phyloP scores from a whole-genome alignment of 2,113 vertebrate species.

The Elgaria multicarinata region DNA sequence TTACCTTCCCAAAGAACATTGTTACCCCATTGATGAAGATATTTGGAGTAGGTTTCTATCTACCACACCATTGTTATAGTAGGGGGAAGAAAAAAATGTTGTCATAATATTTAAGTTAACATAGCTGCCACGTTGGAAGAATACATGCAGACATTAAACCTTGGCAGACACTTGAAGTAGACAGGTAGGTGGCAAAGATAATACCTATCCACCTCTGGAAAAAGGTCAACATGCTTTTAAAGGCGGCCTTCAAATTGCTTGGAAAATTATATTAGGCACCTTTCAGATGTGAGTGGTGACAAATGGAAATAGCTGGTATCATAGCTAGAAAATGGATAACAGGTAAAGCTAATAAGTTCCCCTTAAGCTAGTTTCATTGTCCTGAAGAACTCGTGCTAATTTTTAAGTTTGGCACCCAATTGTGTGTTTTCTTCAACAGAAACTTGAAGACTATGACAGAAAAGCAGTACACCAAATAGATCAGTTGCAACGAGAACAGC shows the following conservation, averaged over 20 bases:
- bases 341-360: not conserved
- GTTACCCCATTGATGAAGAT: not conserved
- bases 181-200: not conserved
- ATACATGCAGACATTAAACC: not conserved
- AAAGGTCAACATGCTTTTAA: not conserved
- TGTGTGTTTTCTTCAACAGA: slow-evolving; percentile 71
- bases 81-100: not conserved
- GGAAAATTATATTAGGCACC: not conserved
- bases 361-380: not conserved
- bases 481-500: slow-evolving; percentile 91
- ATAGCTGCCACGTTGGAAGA: not conserved
- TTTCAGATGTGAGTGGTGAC: not conserved
- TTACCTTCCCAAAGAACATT: not conserved
- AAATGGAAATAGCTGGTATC: not conserved
- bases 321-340: not conserved
- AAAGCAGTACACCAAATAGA: slow-evolving; percentile 91
- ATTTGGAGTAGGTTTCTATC: not conserved
- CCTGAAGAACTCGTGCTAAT: not conserved
- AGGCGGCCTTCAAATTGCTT: not conserved
- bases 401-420: not conserved
- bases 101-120: not conserved
- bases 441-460: slow-evolving; percentile 90
- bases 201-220: not conserved
- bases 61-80: no score
- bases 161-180: not conserved